Evolutionary conservation across 2,113 vertebrate genomes (phyloP), one percentile per base, ranked within the genome.

Genomic region (Rousettus leschenaultii): DNA sequence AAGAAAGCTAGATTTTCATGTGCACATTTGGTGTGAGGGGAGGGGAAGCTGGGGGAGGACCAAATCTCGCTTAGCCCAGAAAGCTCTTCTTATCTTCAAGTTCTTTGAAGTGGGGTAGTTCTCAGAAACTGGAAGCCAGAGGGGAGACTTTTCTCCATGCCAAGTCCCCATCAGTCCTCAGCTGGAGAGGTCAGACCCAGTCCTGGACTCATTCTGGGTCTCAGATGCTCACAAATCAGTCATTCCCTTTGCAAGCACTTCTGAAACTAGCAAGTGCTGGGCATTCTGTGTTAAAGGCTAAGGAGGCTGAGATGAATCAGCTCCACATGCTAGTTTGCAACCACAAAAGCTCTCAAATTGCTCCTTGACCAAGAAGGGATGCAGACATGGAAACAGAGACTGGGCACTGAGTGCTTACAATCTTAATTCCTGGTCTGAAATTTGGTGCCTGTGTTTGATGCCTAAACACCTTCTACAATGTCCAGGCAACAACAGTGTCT

Each of bases 21-120:
- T 93, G 87, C 70, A 94, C 89, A 92, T 96, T 96, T 96, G 94
- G 83, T 84, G 48, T 63, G 24, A 11, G 73, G 18, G 53, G 28
- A 74, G 21, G 51, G 35, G 16, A 51, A 65, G 26, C 9, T 21
- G 4, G 45, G 51, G 80, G 22, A 86, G n/a, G 65, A 45, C 15
- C 40, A 48, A 66, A 70, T 94, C 85, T 94, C 88, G 84, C 79
- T 93, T 68, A 87, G 18, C 15, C 84, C 63, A 53, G 57, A 92
- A 90, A 96, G 26, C 18, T 63, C 91, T 94, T 91, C 89, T 96
- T 94, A 96, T 94, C 95, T 97, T 28, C 13, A 77, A 61, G 24
- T 78, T 70, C 66, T 92, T 92, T 97, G 91, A 95, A 96, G 77
- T 74, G 24, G 40, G 77, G 26, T 51, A 87, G 40, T 6, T 95